Evolutionary conservation across 1,140 invertebrate species (phyloP).

Genomic region (Cotesia typhae): DNA sequence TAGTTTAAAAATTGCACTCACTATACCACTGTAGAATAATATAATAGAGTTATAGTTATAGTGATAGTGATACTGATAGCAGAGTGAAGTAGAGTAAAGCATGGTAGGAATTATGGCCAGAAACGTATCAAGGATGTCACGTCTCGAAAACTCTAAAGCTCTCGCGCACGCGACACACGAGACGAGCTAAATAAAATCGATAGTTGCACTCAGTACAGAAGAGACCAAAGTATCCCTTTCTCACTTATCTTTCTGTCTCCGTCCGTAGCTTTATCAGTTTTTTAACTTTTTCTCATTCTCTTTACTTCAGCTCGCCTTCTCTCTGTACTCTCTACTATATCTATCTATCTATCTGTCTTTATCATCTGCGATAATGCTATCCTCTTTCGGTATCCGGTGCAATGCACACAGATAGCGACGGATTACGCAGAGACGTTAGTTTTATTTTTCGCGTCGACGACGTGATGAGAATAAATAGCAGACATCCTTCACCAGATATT

Average conservation of each 20-base stretch:
- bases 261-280: not conserved
- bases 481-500: conserved; percentile 45
- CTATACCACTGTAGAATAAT: too few species aligned
- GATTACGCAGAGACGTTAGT: conserved; percentile 53
- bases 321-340: conserved; percentile 7
- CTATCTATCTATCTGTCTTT: conserved; percentile 3
- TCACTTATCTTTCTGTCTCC: not conserved
- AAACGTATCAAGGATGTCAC: conserved; percentile 23
- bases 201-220: conserved; percentile 47
- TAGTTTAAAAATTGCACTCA: too few species aligned
- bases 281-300: not conserved
- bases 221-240: conserved; percentile 4
- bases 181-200: conserved; percentile 62
- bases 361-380: conserved; percentile 23
- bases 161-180: conserved; percentile 42
- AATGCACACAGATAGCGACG: conserved; percentile 58
- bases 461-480: conserved; percentile 62
- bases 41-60: too few species aligned
- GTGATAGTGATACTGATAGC: too few species aligned
- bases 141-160: conserved; percentile 47
- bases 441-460: conserved; percentile 43
- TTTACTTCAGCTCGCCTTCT: not conserved
- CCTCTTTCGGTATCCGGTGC: conserved; percentile 51
- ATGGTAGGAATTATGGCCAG: conserved; percentile 4
- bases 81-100: too few species aligned